Conservation (phyloP, 1,140 invertebrate genomes). For the Zaprionus lachaisei region DNA sequence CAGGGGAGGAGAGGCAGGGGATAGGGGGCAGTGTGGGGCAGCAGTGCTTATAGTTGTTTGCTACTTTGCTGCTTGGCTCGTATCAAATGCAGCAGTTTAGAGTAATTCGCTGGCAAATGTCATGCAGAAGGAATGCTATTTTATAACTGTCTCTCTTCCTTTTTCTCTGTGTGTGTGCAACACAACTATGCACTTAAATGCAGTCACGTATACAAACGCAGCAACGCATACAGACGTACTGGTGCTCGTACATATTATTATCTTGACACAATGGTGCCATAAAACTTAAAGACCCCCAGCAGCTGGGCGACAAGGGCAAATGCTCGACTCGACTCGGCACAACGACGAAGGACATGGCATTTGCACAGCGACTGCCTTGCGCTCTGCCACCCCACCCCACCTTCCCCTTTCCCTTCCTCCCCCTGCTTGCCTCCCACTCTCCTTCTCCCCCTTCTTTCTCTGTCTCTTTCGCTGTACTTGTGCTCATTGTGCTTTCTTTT, state of each 20-base stretch:
- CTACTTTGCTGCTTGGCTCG: conserved; percentile 52
- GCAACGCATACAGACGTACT: conserved; percentile 17
- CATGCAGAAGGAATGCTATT: conserved; percentile 75
- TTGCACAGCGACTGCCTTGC: conserved; percentile 5
- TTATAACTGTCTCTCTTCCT: conserved; percentile 49
- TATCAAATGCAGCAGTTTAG: conserved; percentile 76
- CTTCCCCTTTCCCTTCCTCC: background rate
- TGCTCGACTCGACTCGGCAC: background rate
- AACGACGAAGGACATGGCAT: conserved; percentile 41
- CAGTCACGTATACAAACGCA: conserved; percentile 68
- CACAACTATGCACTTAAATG: conserved; percentile 82
- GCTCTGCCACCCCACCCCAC: background rate
- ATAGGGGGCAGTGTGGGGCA: background rate
- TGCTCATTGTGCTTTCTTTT: conserved; percentile 52
- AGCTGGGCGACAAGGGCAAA: conserved; percentile 35
- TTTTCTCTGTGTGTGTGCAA: conserved; percentile 52
- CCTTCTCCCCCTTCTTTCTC: background rate
- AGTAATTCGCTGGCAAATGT: conserved; percentile 79
- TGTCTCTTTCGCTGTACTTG: conserved; percentile 26
- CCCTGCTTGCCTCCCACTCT: background rate
- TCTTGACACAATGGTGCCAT: conserved; percentile 83
- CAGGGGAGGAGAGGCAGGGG: background rate
- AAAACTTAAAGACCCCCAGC: conserved; percentile 80
- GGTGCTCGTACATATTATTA: conserved; percentile 76
- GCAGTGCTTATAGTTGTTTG: conserved; percentile 37